These are phyloP conservation scores for Trogon melanurus DNA, from an alignment of 2,113 vertebrate species.

Conservation along the genomic window DNA sequence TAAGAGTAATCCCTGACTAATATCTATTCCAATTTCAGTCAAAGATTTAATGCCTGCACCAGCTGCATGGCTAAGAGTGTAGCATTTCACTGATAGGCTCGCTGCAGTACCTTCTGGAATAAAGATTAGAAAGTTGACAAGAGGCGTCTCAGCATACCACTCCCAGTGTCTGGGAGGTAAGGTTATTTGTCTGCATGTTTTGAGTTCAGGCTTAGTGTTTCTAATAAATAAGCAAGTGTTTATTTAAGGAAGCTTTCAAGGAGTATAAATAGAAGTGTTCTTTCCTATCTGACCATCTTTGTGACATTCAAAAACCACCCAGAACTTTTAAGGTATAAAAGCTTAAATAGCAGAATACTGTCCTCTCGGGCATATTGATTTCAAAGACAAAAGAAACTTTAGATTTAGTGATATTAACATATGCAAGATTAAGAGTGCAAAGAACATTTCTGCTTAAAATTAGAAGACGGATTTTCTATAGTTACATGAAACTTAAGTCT, in stretches of 20 bases:
- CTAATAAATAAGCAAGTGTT: conserved; percentile 37
- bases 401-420: conserved; percentile 68
- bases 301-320: background rate
- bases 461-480: conserved; percentile 52
- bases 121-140: conserved; percentile 16
- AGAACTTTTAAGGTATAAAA: conserved; percentile 8
- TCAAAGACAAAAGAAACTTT: conserved; percentile 48
- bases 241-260: conserved; percentile 57
- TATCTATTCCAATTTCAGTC: conserved; percentile 25
- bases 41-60: background rate
- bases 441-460: conserved; percentile 49
- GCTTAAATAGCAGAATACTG: background rate
- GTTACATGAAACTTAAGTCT: conserved; percentile 68
- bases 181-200: background rate
- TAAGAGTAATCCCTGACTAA: background rate
- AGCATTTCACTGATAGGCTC: conserved; percentile 16
- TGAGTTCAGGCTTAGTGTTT: conserved; percentile 23
- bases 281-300: conserved; percentile 41
- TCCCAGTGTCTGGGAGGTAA: background rate
- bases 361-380: background rate
- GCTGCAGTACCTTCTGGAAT: conserved; percentile 26
- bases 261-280: conserved; percentile 59
- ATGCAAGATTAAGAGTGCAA: conserved; percentile 5
- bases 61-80: background rate
- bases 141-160: background rate